Conservation (phyloP, 2,797 vertebrate species). For the Pterois miles region DNA sequence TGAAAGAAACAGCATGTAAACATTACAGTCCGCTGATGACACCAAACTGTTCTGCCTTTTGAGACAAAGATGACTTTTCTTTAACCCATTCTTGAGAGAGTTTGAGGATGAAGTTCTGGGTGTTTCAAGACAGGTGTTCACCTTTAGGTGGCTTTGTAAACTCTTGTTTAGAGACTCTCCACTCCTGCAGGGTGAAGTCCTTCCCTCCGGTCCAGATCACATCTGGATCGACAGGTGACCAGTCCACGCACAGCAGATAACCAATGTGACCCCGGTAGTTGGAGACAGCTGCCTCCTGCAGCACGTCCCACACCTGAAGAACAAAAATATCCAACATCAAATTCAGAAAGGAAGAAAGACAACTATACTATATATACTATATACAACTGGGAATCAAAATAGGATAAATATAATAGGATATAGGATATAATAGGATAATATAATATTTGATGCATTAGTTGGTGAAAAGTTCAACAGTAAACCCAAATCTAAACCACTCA, state of each 20-base stretch:
- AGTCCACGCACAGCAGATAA: slow-evolving; percentile 91
- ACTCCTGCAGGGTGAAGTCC: slow-evolving; percentile 95
- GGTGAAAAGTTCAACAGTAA: not conserved
- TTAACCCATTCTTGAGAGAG: not conserved
- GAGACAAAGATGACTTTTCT: not conserved
- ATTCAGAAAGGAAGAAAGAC: not conserved
- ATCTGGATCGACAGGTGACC: slow-evolving; percentile 93
- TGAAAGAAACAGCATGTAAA: slow-evolving; percentile 46
- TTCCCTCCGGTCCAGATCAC: slow-evolving; percentile 93
- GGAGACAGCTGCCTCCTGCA: slow-evolving; percentile 87
- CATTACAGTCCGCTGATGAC: too few relatives aligned
- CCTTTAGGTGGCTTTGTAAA: slow-evolving; percentile 92
- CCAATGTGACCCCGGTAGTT: slow-evolving; percentile 95
- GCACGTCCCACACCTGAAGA: slow-evolving; percentile 92
- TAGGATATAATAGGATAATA: too few relatives aligned
- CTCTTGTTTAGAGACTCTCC: slow-evolving; percentile 90
- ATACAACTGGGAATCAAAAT: too few relatives aligned
- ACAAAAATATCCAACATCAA: not conserved
- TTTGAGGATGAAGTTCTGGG: not conserved
- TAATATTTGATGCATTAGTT: not conserved
- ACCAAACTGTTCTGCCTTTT: too few relatives aligned
- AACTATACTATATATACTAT: too few relatives aligned
- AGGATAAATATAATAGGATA: too few relatives aligned
- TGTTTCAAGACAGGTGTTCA: slow-evolving; percentile 48
- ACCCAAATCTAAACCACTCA: too few relatives aligned